These are phyloP conservation scores for Tribolium madens DNA, from an alignment of 1,140 invertebrate genomes.

Conservation along the genomic window DNA sequence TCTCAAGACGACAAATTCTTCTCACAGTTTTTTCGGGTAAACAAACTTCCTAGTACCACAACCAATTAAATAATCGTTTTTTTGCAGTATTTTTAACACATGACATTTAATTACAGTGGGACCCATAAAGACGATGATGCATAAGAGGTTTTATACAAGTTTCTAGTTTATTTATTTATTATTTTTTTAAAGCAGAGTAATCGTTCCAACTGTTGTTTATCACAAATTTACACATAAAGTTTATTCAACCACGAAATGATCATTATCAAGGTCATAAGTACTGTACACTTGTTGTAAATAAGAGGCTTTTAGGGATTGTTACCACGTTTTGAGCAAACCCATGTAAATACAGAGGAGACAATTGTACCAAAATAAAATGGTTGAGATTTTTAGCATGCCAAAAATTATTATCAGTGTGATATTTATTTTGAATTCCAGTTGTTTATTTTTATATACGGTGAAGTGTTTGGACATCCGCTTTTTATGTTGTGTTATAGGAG, in stretches of 20 bases:
- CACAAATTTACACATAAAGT: slow-evolving; percentile 9
- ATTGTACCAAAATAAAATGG: not conserved
- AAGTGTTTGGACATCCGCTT: not conserved
- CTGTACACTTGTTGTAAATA: slow-evolving; percentile 29
- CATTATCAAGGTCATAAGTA: slow-evolving; percentile 3
- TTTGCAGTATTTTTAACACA: slow-evolving; percentile 61
- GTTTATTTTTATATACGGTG: slow-evolving; percentile 24
- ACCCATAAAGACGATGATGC: slow-evolving; percentile 59
- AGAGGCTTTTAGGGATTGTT: slow-evolving; percentile 31
- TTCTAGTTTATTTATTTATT: slow-evolving; percentile 39
- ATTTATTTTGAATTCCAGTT: slow-evolving; percentile 22
- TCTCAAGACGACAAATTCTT: slow-evolving; percentile 63
- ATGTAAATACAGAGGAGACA: not conserved
- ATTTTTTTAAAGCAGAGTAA: not conserved
- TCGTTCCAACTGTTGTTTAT: slow-evolving; percentile 9
- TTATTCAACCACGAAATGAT: slow-evolving; percentile 28
- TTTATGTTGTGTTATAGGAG: not conserved
- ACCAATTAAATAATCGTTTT: not conserved
- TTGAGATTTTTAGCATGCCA: slow-evolving; percentile 22
- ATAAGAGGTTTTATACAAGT: slow-evolving; percentile 62
- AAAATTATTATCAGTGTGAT: slow-evolving; percentile 17
- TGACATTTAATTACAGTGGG: slow-evolving; percentile 62
- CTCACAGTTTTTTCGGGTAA: slow-evolving; percentile 57
- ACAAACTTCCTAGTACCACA: not conserved
- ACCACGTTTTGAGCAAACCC: not conserved